A percentile compares a stretch with the other conserved stretches of the same genome.
phyloP scores from a whole-genome alignment of 1,140 invertebrate genomes.

The Caenorhabditis briggsae region DNA sequence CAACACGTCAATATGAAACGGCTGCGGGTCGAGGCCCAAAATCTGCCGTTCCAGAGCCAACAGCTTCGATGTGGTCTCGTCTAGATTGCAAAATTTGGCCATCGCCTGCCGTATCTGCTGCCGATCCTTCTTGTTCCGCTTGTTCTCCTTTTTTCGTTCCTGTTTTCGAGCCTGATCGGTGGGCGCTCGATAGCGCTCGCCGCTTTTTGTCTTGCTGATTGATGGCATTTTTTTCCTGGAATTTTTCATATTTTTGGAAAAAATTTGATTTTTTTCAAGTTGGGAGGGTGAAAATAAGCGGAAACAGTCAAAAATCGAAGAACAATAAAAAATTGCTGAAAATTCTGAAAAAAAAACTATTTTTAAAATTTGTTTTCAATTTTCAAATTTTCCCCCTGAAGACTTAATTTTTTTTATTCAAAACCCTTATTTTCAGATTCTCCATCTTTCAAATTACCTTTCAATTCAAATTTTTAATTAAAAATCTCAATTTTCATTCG shows the following conservation, averaged over 20 bases:
- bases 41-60: constrained; percentile 56
- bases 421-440: background rate
- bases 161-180: constrained; percentile 62
- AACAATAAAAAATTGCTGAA: background rate
- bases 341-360: background rate
- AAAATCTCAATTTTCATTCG: background rate
- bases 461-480: background rate
- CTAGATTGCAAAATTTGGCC: constrained; percentile 64
- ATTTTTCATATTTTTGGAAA: background rate
- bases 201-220: constrained; percentile 60
- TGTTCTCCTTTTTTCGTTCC: constrained; percentile 59
- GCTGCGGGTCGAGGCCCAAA: constrained; percentile 55
- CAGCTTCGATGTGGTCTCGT: constrained; percentile 72
- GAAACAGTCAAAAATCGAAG: background rate
- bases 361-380: background rate
- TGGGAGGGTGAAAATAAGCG: too few relatives aligned
- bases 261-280: background rate
- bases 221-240: constrained; percentile 45
- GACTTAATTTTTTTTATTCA: too few relatives aligned
- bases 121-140: constrained; percentile 57
- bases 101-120: constrained; percentile 60
- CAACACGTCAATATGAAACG: constrained; percentile 62
- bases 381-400: background rate
- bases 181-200: constrained; percentile 54
- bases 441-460: background rate